Conservation (phyloP, 2,797 vertebrate genomes). For the Sebastes diploproa region DNA sequence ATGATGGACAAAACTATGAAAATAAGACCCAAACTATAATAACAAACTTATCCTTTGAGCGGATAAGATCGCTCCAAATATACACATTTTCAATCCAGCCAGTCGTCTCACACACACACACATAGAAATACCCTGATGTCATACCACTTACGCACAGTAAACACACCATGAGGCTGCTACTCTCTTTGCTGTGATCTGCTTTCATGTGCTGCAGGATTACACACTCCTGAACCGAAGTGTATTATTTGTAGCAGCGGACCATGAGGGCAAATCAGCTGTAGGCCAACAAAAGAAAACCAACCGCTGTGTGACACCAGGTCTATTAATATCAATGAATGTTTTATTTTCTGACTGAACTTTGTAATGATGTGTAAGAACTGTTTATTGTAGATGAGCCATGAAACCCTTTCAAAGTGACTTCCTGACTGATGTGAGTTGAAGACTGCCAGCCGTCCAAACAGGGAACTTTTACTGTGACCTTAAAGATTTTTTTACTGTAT, state of each 20-base stretch:
- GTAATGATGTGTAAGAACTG: background rate
- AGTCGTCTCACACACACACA: background rate
- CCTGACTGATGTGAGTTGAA: background rate
- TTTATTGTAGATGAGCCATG: slow-evolving; percentile 23
- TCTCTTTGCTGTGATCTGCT: background rate
- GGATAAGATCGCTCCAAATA: background rate
- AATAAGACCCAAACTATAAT: background rate
- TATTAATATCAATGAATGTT: background rate
- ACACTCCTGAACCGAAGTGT: background rate
- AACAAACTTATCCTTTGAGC: background rate
- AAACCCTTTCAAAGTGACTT: background rate
- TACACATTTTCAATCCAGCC: background rate
- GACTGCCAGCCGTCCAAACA: background rate
- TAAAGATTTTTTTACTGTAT: slow-evolving; percentile 8
- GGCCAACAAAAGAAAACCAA: background rate
- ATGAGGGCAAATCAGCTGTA: background rate
- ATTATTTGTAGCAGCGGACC: background rate
- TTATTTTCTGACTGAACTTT: background rate
- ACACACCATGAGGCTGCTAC: background rate
- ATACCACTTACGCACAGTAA: background rate
- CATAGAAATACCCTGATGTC: background rate
- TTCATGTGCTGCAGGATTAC: background rate
- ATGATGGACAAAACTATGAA: background rate
- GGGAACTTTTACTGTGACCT: slow-evolving; percentile 36
- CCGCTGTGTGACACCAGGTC: background rate